Conservation (phyloP, 2,888 invertebrate genomes). For the Onthophagus sagittarius region DNA sequence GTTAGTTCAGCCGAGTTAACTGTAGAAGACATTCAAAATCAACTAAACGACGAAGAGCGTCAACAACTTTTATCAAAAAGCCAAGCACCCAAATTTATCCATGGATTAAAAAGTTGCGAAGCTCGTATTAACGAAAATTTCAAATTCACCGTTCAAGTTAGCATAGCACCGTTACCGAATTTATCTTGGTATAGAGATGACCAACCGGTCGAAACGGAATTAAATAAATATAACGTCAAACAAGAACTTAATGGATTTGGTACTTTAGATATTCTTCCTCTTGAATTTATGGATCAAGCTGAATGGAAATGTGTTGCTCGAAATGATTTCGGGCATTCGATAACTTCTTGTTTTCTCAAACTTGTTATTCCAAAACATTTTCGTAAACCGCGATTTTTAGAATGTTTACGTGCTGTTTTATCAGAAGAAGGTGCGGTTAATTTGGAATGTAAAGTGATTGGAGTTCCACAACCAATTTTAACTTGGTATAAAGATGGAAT, state of each 20-base stretch:
- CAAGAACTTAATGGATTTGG: conserved; percentile 69
- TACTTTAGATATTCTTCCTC: conserved; percentile 66
- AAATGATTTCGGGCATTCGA: conserved; percentile 85
- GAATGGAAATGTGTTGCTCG: conserved; percentile 90
- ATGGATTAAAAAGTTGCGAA: conserved; percentile 77
- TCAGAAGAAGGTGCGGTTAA: conserved; percentile 89
- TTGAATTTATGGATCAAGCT: conserved; percentile 82
- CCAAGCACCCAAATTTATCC: conserved; percentile 79
- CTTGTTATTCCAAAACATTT: conserved; percentile 82
- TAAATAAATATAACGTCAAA: conserved; percentile 63
- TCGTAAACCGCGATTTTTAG: conserved; percentile 83
- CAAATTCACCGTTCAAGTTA: conserved; percentile 78
- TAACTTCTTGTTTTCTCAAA: conserved; percentile 82
- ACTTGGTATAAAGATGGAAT: conserved; percentile 92
- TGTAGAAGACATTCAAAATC: conserved; percentile 86
- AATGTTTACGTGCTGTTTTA: conserved; percentile 77
- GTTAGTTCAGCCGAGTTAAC: conserved; percentile 83
- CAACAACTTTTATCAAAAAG: conserved; percentile 69
- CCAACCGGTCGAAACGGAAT: conserved; percentile 64
- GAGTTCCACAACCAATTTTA: conserved; percentile 83
- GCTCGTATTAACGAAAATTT: conserved; percentile 79
- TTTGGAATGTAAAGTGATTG: conserved; percentile 88
- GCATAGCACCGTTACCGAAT: conserved; percentile 74
- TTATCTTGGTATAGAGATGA: conserved; percentile 89
- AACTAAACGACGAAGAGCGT: conserved; percentile 81